Base-by-base conservation (phyloP, 2,113 vertebrate genomes). In the Pogonocichla stellata region DNA sequence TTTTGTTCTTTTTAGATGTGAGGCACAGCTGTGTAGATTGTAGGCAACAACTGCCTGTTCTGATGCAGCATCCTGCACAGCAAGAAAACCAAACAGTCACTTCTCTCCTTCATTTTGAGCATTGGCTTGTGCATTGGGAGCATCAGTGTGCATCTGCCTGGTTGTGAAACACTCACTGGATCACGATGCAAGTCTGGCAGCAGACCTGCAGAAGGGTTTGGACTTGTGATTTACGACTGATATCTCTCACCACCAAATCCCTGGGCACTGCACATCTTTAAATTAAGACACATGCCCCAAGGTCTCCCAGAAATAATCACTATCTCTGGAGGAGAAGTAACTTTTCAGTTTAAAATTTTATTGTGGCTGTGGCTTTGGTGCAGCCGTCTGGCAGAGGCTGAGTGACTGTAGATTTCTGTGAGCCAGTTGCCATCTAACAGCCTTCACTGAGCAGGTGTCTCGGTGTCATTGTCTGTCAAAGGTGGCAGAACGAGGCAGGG, bases 11-110 rank as follows among this genome's bases (percentile, higher is more conserved):
- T 93, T 86, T 48, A 80, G 75, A 80, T 61, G 25, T 57, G 53
- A n/a, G 58, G 8, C 54, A 69, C 86, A 95, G 93, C 80, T 96
- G 86, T 83, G 83, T 48, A 80, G 50, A 53, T 43, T 80, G 75
- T 29, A 80, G 67, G 50, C 71, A 82, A 38, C 73, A 88, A 82
- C 80, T 48, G 54, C 42, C 36, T 69, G 48, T 42, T 92, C 75
- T 88, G 86, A 73, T 90, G 80, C 2, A 11, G 36, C 75, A 73
- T 73, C 50, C 58, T 61, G 31, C 71, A 65, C 54, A 93, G 71
- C 62, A 65, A 86, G 79, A 67, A 95, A 83, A 72, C 28, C 6
- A 61, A 88, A 53, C 24, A 33, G 40, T 43, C 24, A 7, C 36
- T 92, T 69, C 67, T 88, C 33, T 90, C 36, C 62, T 86, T 90